Evolutionary conservation across 2,888 invertebrate genomes (phyloP), one percentile per base, ranked within the genome.

Genomic region (Lagria hirta): DNA sequence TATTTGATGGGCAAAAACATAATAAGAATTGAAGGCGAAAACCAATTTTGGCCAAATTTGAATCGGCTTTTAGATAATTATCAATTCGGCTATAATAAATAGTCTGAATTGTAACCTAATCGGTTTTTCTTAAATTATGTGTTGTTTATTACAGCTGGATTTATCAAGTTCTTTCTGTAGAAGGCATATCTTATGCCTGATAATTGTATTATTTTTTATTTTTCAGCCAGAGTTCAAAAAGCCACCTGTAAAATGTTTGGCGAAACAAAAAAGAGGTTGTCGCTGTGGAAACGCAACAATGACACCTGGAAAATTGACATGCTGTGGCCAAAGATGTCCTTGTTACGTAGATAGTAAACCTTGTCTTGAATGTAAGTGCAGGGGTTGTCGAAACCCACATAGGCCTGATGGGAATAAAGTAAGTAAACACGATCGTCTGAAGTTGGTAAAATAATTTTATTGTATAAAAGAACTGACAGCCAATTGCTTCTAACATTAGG

Each of bases 241-340:
- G 52, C 77, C 78, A 24, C 51, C 60, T 13, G 57, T 53, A 20
- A 65, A 64, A 48, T 65, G 83, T 48, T 54, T 57, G 20, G 44
- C 60, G 42, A 77, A 77, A 54, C 74, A 75, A 60, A 77, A 84
- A 56, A 81, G 82, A 72, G 89, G 90, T 7, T 95, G 94, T 66
- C 79, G 93, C 45, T 95, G 95, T 74, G 94, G 94, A 2, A 89
- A 90, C 71, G 89, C 92, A 1, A 90, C 93, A 0, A 82, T 88
- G 1, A 86, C 86, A 10, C 92, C 93, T 0, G 92, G 92, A 3
- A 92, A 90, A 68, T 72, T 93, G 24, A 94, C 94, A 0, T 96
- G 95, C 65, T 92, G 94, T 64, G 94, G 94, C 0, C 93, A 93
- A 67, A 75, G 95, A 49, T 96, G 95, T 73, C 92, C 93, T 0